Conservation (phyloP, 2,888 invertebrate genomes). For the Abrostola tripartita region DNA sequence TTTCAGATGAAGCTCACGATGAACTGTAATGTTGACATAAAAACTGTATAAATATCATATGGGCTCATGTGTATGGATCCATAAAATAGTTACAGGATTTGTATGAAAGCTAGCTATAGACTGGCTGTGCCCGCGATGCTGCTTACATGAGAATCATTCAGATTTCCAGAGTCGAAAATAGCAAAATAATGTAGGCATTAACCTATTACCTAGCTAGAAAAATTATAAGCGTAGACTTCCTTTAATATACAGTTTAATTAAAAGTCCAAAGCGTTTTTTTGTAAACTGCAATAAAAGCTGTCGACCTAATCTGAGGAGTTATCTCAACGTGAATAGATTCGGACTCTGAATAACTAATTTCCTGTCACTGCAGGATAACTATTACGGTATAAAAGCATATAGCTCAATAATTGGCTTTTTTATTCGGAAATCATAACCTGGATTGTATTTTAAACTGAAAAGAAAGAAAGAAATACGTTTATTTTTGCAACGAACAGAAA, state of each 20-base stretch:
- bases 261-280: conserved; percentile 13
- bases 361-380: neutral
- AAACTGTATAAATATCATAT: neutral
- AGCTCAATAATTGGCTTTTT: too few relatives aligned
- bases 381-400: neutral
- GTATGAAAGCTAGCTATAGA: neutral
- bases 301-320: neutral
- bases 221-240: conserved; percentile 43
- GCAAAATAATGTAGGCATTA: neutral
- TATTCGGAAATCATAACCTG: too few relatives aligned
- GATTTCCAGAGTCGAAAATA: conserved; percentile 2
- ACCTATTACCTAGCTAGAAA: conserved; percentile 5
- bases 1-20: conserved; percentile 4
- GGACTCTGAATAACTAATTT: neutral
- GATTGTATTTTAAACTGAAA: too few relatives aligned
- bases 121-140: neutral
- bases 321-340: neutral
- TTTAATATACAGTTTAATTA: conserved; percentile 40
- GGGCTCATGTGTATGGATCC: neutral
- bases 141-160: neutral
- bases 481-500: too few relatives aligned
- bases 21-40: conserved; percentile 12
- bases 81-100: conserved; percentile 4
- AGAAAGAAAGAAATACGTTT: too few relatives aligned
- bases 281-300: neutral